These are phyloP conservation scores for Apodemus speciosus DNA, from an alignment of 2,113 vertebrate genomes.

Conservation along the genomic window DNA sequence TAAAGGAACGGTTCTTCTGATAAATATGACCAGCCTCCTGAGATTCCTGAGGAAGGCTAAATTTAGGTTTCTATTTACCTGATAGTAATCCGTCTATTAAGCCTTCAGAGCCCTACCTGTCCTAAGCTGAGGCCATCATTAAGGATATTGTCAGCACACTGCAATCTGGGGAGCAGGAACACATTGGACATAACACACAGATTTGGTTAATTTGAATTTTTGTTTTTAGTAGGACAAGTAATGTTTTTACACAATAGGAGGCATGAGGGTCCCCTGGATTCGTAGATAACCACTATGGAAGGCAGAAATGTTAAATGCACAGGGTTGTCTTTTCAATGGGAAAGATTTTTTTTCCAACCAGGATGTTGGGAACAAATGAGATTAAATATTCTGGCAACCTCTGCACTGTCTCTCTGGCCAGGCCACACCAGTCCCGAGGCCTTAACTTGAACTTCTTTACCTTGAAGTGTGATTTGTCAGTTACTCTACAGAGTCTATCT, in stretches of 20 bases:
- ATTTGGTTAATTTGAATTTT: background rate
- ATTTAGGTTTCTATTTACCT: background rate
- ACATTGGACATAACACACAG: background rate
- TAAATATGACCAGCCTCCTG: background rate
- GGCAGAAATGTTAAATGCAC: background rate
- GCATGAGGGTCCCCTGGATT: background rate
- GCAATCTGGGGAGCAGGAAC: fast-evolving
- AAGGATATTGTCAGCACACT: background rate
- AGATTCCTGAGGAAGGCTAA: background rate
- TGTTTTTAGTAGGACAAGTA: background rate
- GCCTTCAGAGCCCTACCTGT: background rate
- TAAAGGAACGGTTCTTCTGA: background rate
- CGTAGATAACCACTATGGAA: too few relatives aligned
- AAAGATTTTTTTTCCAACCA: background rate
- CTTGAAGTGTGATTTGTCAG: background rate
- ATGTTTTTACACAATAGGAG: background rate
- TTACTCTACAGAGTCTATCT: background rate
- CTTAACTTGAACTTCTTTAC: background rate
- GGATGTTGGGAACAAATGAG: fast-evolving
- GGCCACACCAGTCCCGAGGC: background rate
- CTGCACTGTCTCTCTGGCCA: background rate
- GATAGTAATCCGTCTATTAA: background rate
- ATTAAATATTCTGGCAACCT: background rate
- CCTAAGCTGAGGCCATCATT: background rate
- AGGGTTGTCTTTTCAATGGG: background rate